phyloP scores from a whole-genome alignment of 2,888 invertebrate species.

The Scaptomyza cyrtandrae region DNA sequence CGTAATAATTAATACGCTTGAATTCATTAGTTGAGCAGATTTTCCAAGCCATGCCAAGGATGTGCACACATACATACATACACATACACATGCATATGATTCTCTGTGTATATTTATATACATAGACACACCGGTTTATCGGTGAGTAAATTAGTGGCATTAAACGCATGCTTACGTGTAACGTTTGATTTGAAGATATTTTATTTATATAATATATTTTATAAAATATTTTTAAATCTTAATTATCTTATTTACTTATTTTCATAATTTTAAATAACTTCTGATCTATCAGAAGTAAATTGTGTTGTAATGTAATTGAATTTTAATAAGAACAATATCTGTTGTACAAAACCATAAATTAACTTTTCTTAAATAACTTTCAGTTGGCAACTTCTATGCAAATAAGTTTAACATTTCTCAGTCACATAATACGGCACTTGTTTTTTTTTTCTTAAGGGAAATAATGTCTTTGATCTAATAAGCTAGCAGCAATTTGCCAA shows the following conservation, averaged over 20 bases:
- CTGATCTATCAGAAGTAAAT: no score
- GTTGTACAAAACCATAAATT: neutral
- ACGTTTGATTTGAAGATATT: slow-evolving; percentile 30
- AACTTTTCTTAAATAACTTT: neutral
- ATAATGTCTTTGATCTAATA: slow-evolving; percentile 52
- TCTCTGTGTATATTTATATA: neutral
- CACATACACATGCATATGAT: slow-evolving; percentile 18
- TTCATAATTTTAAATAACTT: no score
- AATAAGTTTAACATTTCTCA: slow-evolving; percentile 18
- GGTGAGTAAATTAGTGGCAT: neutral
- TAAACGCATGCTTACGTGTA: slow-evolving; percentile 1
- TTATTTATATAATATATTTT: no score
- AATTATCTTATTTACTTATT: no score
- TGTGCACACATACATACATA: slow-evolving; percentile 39
- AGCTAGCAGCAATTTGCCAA: slow-evolving; percentile 37
- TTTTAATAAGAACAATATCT: neutral
- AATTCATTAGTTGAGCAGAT: slow-evolving; percentile 81
- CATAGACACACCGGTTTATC: slow-evolving; percentile 10
- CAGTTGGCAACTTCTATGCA: no score
- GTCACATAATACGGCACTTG: slow-evolving; percentile 17
- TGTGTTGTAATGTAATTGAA: no score
- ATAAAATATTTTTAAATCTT: no score
- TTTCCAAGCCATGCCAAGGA: slow-evolving; percentile 73
- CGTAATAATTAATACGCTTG: slow-evolving; percentile 81
- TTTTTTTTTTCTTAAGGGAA: slow-evolving; percentile 5